Evolutionary conservation across 64 coral and sea anemone genomes (phyloP).

Genomic region (Cladopsammia gracilis): DNA sequence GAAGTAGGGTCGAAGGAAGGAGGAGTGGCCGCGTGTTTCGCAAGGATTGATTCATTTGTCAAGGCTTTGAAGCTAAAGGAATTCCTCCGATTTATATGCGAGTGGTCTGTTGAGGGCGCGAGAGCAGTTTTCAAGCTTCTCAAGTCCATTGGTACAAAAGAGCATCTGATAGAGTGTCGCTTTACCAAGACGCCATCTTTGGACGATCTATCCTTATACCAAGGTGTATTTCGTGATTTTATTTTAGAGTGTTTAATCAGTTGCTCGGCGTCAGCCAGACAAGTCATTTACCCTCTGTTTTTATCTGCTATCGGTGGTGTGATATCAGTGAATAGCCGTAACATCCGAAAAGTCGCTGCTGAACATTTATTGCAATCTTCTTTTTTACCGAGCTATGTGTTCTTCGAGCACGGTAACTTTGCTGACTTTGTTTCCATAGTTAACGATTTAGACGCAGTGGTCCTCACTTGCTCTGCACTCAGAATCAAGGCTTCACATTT

Average conservation of each 20-base stretch:
- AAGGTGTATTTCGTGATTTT: neutral
- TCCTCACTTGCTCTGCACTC: neutral
- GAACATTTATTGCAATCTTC: neutral
- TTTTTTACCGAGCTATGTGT: neutral
- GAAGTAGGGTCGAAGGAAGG: neutral
- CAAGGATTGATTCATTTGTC: neutral
- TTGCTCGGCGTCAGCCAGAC: neutral
- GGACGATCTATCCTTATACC: neutral
- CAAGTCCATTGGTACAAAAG: neutral
- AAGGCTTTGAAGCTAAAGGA: neutral
- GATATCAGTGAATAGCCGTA: neutral
- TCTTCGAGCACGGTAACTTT: neutral
- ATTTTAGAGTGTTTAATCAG: neutral
- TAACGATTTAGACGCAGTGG: neutral
- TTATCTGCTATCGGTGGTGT: neutral
- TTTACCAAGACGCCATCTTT: slow-evolving; percentile 21
- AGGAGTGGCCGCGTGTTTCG: neutral
- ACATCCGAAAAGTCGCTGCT: neutral
- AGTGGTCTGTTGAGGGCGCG: neutral
- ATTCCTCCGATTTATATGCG: slow-evolving; percentile 11
- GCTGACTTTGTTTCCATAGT: neutral
- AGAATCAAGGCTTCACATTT: neutral
- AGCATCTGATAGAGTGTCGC: neutral
- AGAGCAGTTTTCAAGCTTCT: slow-evolving; percentile 3
- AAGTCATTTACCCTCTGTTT: neutral